Base-by-base conservation (phyloP, 1,140 invertebrate species). In the Eurosta solidaginis region DNA sequence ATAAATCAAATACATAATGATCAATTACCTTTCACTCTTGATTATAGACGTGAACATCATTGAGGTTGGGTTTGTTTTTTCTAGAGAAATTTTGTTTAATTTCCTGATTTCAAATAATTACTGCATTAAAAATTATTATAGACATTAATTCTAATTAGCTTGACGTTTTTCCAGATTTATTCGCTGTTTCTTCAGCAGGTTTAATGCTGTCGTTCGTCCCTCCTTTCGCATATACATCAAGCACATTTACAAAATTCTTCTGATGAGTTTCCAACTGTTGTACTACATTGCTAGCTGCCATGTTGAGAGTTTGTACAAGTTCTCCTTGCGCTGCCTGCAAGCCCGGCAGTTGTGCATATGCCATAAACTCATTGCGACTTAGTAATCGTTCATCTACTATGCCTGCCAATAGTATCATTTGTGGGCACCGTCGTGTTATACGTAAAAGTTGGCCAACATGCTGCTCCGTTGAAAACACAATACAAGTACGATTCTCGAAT, bases 191-290 rank as follows among this genome's bases (percentile, higher is more conserved):
- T 3, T 74, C 78, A 45, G n/a, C 74, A 20, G 29, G 25, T 74
- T 36, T 20, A n/a, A n/a, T n/a, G 45, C 7, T 76, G 12, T 73
- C 47, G 22, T 80, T 78, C 7, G 77, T 77, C 82, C 83, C 82
- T 52, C 82, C 77, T 33, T 87, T 83, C 7, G 89, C 89, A 81
- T 91, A 90, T 80, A 89, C 89, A 78, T 92, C 90, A 47, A 93
- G 88, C 81, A 92, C 88, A 74, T 90, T 90, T 22, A 94, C 90
- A 54, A 94, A 88, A 63, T 88, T 91, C 74, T 90, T 90, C 83
- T 93, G 93, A 89, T 92, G 91, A 80, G 91, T 89, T 79, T 91
- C 92, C n/a, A 95, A 85, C 81, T 94, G 91, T 45, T 88, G 87
- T 29, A 92, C 91, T 45, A 95, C 80, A 79, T 91, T 87, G 45